Percentiles rank a stretch among this genome's conserved stretches.
These are phyloP conservation scores for Actinia tenebrosa DNA, from an alignment of 64 coral and sea anemone genomes.

Conservation along the genomic window DNA sequence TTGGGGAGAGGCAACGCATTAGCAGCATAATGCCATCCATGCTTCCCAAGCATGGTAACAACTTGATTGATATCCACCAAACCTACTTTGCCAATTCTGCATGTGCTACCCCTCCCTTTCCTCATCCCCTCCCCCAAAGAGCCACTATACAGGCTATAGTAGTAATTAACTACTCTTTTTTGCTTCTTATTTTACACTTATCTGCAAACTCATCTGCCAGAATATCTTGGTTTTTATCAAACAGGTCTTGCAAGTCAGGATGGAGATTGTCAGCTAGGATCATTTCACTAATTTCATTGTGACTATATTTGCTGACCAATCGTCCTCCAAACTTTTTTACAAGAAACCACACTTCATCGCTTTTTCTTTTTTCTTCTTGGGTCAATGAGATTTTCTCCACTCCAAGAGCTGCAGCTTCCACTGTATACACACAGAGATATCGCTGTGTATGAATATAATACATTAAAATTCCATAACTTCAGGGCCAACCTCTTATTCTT, in stretches of 20 bases:
- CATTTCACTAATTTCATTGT: constrained; percentile 85
- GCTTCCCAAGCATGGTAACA: too few species aligned
- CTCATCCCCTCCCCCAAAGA: too few species aligned
- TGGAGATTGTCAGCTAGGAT: constrained; percentile 49
- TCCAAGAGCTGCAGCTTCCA: constrained; percentile 45
- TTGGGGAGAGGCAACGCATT: too few species aligned
- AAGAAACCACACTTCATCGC: constrained; percentile 59
- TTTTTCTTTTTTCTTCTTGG: constrained; percentile 51
- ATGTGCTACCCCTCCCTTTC: too few species aligned
- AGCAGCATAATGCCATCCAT: too few species aligned
- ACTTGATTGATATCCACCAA: too few species aligned
- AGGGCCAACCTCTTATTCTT: too few species aligned
- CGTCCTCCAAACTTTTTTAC: constrained; percentile 39
- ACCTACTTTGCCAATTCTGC: too few species aligned
- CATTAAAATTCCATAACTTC: too few species aligned
- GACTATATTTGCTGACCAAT: constrained; percentile 47
- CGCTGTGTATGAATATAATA: constrained; percentile 19
- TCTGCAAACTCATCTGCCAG: constrained; percentile 27
- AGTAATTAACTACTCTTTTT: background rate
- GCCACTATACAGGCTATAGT: too few species aligned
- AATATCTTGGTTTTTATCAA: constrained; percentile 41
- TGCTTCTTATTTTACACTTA: constrained; percentile 48
- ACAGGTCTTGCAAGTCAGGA: constrained; percentile 49
- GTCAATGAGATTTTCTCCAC: constrained; percentile 61
- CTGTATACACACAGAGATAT: constrained; percentile 63